phyloP scores from a whole-genome alignment of 2,113 vertebrate genomes.

The Crotalus tigris region DNA sequence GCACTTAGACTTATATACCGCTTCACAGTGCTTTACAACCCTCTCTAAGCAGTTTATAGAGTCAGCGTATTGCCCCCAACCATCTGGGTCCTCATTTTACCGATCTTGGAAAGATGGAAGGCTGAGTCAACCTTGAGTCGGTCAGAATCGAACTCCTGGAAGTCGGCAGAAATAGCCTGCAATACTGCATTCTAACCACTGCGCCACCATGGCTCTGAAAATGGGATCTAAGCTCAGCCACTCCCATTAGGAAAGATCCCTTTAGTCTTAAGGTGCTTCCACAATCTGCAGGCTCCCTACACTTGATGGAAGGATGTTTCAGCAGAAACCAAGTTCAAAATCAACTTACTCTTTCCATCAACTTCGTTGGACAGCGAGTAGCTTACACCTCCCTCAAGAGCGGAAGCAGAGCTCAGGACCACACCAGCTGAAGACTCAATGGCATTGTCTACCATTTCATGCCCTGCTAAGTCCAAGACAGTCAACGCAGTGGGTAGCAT shows the following conservation, averaged over 20 bases:
- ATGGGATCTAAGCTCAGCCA: background rate
- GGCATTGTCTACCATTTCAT: conserved; percentile 1
- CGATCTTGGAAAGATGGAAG: background rate
- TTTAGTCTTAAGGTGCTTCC: background rate
- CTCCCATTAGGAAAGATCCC: background rate
- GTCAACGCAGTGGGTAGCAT: fast-evolving
- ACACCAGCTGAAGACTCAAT: conserved; percentile 2
- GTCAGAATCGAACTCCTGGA: background rate
- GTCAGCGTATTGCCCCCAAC: background rate
- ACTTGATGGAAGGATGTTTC: background rate
- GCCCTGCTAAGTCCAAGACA: background rate
- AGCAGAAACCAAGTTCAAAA: background rate
- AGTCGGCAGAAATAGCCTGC: background rate
- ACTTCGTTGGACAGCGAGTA: conserved; percentile 41
- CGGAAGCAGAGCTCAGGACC: fast-evolving
- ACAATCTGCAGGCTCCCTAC: background rate
- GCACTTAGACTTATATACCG: too few relatives aligned
- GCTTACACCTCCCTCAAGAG: background rate
- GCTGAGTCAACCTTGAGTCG: background rate
- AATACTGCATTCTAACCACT: background rate
- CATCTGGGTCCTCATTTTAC: background rate
- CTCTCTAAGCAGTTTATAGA: background rate
- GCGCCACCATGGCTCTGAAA: background rate
- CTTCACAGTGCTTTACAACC: too few relatives aligned
- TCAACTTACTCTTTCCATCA: conserved; percentile 50